Base-by-base conservation (phyloP, 2,888 invertebrate genomes). In the Anodontia alba region DNA sequence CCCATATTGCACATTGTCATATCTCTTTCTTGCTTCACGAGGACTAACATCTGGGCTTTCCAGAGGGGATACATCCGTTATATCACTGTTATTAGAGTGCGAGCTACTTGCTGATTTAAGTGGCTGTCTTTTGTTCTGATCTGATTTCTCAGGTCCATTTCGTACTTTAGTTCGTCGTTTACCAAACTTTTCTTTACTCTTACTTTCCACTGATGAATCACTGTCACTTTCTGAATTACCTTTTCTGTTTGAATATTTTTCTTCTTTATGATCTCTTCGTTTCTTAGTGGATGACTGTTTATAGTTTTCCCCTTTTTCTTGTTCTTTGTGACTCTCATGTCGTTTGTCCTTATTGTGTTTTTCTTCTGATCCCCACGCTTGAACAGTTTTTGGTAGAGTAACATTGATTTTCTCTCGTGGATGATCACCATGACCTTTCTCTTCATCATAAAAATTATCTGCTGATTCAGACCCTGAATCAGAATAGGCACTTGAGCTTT, bases 1-100 rank as follows among this genome's bases (percentile, higher is more conserved):
- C 42, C 36, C 49, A 76, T 88, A 89, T 88, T 90, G 89, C 88
- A 88, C 88, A 70, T 83, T 76, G 29, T 74, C 78, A n/a, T 69
- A 69, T 69, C 57, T 67, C 73, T 76, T 73, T n/a, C 74, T 73
- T 29, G 77, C 69, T 36, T 57, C 76, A 31, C 83, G 77, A 29
- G 90, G 90, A 73, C 89, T 89, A 29, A 77, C 79, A 23, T 90
- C 86, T 23, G 90, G 90, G 43, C 91, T 91, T 26, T 88, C 85
- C 33, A 93, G 81, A 12, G 93, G 91, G 31, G 93, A 93, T 17
- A 93, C 93, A 85, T 93, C 93, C 20, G 93, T 93, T 74, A 93
- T 92, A 78, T 93, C 93, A 90, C 92, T 92, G 69, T 92, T 92
- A 81, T 92, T 92, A 69, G 92, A 90, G 42, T 86, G 82, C 57